Base-by-base conservation (phyloP, 2,888 invertebrate genomes). In the Andrena bucephala region DNA sequence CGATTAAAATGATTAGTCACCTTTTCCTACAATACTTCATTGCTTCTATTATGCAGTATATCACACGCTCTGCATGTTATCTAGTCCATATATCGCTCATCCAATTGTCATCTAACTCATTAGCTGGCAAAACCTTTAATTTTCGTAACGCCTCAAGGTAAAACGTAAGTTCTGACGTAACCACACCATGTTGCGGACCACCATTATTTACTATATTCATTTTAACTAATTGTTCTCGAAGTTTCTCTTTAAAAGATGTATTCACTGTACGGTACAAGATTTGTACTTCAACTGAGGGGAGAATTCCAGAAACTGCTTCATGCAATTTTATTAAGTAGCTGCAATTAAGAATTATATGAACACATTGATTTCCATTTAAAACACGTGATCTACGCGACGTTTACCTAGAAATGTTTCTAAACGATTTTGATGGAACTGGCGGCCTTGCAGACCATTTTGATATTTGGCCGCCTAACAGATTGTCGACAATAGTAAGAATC, bases 151-250 rank as follows among this genome's bases (percentile, higher is more conserved):
- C 98, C 94, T 98, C 97, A 91, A 98, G 95, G 94, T 98, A 98
- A 94, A 98, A 98, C 83, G 97, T 97, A 91, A 98, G 94, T 95
- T 98, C 98, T 8, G 98, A 97, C 50, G 97, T 98, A n/a, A 98
- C 98, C 72, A 98, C 96, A 59, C 98, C 99, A 93, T 99, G 99
- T 93, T 99, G 98, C 1, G 99, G 99, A 66, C 99, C 98, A n/a
- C 99, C 99, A 94, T 99, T 98, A 89, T 98, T 99, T 76, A 97
- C 96, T 88, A 99, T 98, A 92, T 98, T 98, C 95, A 98, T 96
- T 94, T 96, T 97, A 2, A 96, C 93, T 87, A 99, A 95, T 93
- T 98, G 97, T 90, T 98, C 97, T 94, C 97, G 95, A 88, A 99
- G 95, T 92, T 97, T 97, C 87, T 96, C 96, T 94, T 98, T 98